phyloP scores from a whole-genome alignment of 2,113 vertebrate species.

The Nansenia antarctica region DNA sequence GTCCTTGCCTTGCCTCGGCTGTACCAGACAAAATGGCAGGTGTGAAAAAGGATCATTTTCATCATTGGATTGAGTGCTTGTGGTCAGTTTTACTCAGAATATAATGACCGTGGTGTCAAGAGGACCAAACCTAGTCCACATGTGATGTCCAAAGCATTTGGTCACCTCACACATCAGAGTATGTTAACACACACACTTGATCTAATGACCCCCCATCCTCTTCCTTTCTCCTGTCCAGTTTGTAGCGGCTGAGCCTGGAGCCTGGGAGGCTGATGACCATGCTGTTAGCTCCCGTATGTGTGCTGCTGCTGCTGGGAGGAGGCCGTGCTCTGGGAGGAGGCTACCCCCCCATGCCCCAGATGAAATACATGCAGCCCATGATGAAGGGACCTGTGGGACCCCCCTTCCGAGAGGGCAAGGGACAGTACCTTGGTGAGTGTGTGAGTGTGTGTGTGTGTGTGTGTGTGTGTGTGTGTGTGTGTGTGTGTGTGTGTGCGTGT shows the following conservation, averaged over 20 bases:
- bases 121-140: too few relatives aligned
- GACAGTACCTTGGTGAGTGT: conserved; percentile 94
- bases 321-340: conserved; percentile 76
- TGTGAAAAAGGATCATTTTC: too few relatives aligned
- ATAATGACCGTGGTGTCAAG: too few relatives aligned
- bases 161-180: too few relatives aligned
- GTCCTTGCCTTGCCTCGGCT: too few relatives aligned
- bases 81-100: too few relatives aligned
- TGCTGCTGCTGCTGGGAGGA: conserved; percentile 73
- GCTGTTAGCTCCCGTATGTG: conserved; percentile 65
- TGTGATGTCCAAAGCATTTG: too few relatives aligned
- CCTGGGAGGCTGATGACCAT: conserved; percentile 62
- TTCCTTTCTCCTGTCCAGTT: neutral
- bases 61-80: too few relatives aligned
- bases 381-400: conserved; percentile 96
- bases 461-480: conserved; percentile 68
- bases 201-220: neutral
- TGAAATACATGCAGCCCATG: conserved; percentile 97
- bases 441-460: conserved; percentile 12
- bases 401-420: conserved; percentile 97
- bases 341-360: conserved; percentile 82
- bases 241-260: conserved; percentile 49
- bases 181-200: too few relatives aligned
- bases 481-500: conserved; percentile 10
- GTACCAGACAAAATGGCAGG: too few relatives aligned